Evolutionary conservation across 1,140 invertebrate species (phyloP).

Genomic region (Plutomurus gul): DNA sequence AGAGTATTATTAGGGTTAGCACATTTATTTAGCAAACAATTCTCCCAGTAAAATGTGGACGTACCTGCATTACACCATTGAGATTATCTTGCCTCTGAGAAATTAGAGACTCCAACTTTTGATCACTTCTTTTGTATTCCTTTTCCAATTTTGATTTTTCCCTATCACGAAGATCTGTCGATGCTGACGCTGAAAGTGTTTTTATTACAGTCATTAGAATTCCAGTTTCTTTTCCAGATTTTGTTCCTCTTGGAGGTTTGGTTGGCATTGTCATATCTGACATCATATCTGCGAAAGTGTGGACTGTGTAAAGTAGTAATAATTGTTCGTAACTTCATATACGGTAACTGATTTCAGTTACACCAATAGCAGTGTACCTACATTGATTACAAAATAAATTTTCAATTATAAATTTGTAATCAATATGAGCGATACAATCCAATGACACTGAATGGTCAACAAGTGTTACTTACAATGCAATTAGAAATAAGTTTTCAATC

Average conservation of each 20-base stretch:
- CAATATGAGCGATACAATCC: no score
- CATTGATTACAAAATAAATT: no score
- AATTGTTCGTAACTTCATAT: no score
- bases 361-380: no score
- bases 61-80: constrained; percentile 78
- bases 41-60: background rate
- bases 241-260: constrained; percentile 46
- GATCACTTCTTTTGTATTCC: constrained; percentile 89
- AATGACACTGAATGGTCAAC: no score
- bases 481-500: no score
- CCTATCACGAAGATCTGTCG: constrained; percentile 90
- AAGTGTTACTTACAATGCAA: no score
- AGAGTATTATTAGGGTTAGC: background rate
- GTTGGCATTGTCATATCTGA: constrained; percentile 31
- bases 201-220: constrained; percentile 90
- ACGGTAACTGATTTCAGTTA: no score
- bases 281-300: no score
- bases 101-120: constrained; percentile 83
- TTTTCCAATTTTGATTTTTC: constrained; percentile 92
- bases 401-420: no score
- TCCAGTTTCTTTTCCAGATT: constrained; percentile 58
- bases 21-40: background rate
- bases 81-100: constrained; percentile 86
- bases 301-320: no score
- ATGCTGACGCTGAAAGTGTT: constrained; percentile 87